A percentile compares a stretch with the other conserved stretches of the same genome.
phyloP scores from a whole-genome alignment of 2,797 vertebrate genomes.

The Urosaurus nigricauda region DNA sequence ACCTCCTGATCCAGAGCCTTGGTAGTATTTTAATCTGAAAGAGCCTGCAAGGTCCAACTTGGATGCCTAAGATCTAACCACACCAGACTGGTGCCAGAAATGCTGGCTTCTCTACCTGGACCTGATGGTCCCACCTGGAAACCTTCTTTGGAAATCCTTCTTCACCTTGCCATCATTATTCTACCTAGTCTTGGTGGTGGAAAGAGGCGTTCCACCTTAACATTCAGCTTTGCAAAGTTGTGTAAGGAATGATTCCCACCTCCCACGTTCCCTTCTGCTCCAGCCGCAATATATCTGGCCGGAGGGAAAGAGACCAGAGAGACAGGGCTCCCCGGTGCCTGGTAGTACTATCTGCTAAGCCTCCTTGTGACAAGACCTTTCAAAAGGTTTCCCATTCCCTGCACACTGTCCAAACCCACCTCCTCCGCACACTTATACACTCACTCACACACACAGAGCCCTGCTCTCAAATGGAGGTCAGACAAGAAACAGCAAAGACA shows the following conservation, averaged over 20 bases:
- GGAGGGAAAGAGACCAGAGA: fast-evolving
- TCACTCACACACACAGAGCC: neutral
- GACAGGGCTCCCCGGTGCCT: neutral
- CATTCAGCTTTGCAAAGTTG: neutral
- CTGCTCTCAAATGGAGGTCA: neutral
- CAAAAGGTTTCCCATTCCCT: neutral
- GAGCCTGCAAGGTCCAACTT: neutral
- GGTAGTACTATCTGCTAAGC: neutral
- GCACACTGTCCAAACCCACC: neutral
- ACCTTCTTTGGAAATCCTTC: no score
- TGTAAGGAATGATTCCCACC: neutral
- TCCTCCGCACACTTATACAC: neutral
- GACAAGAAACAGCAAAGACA: neutral
- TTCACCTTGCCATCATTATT: no score
- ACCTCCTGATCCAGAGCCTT: no score
- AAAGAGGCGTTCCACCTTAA: constrained; percentile 21
- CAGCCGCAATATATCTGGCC: neutral
- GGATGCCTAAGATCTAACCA: neutral
- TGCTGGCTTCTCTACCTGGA: no score
- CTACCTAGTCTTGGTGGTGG: no score
- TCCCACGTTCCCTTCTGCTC: no score
- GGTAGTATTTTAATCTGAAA: neutral
- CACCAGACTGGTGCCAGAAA: neutral
- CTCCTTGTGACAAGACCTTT: neutral
- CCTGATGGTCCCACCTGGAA: no score